Evolutionary conservation across 2,797 vertebrate species (phyloP), one percentile per base, ranked within the genome.

Genomic region (Amblyopsis hoosieri): DNA sequence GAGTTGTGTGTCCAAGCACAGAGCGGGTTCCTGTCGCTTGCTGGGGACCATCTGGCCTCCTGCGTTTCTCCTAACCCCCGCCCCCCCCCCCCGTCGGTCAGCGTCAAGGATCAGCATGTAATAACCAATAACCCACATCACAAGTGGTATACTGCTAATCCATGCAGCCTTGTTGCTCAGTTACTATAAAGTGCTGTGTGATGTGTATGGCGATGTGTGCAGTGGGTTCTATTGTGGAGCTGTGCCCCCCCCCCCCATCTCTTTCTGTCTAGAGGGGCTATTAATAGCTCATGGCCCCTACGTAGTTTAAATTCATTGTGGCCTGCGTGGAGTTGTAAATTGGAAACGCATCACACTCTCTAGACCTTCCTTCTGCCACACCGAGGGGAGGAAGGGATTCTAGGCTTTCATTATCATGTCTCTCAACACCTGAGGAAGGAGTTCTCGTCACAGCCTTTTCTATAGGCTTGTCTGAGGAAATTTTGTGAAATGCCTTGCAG

Each of bases 261-360:
- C 29, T 12, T 55, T 15, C 87, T 79, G 79, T 82, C 79, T 85
- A 71, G 62, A 72, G 42, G 62, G 68, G 85, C 90, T 90, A 92
- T 90, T 86, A 82, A 90, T 91, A 91, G 87, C 84, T 63, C 37
- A 12, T 15, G 5, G 59, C 85, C 86, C 79, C 79, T 80, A 72
- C 60, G 71, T 88, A 81, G 79, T 90, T 90, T 88, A 84, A 83
- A 89, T 90, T 91, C 89, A 89, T 74, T 72, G 79, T 69, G 81
- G 78, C 82, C 69, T 15, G 64, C 75, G 71, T 65, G 2, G 62
- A 85, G 75, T 81, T 83, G 79, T 83, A 78, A 89, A 82, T 79
- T 76, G 78, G 76, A 79, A 82, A 76, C 69, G 75, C 13, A 73
- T 48, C 69, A 52, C 70, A 52, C 75, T 74, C 75, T 78, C 49